Evolutionary conservation across 2,113 vertebrate species (phyloP).

Genomic region (Microcebus murinus): DNA sequence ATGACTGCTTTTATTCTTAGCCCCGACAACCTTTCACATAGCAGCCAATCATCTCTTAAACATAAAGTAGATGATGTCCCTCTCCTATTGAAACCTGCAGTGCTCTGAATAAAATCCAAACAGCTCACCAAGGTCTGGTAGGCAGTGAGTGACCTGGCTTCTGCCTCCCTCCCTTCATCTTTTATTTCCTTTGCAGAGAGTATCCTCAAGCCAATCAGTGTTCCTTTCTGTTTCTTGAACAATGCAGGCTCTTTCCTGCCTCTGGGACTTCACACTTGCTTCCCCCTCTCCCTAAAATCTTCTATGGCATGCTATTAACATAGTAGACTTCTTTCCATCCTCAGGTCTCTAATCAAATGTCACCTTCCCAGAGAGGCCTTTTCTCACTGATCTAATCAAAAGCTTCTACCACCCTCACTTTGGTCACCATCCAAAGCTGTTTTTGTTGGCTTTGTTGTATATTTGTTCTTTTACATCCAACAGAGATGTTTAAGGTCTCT

Average conservation of each 20-base stretch:
- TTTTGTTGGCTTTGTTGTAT: neutral
- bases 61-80: neutral
- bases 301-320: neutral
- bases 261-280: neutral
- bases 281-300: neutral
- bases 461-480: conserved; percentile 23
- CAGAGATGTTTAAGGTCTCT: neutral
- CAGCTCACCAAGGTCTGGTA: neutral
- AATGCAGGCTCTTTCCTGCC: neutral
- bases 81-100: neutral
- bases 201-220: neutral
- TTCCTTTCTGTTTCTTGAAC: neutral
- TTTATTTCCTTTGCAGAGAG: neutral
- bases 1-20: neutral
- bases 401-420: neutral
- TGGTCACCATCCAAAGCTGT: neutral
- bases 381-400: neutral
- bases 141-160: neutral
- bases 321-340: neutral
- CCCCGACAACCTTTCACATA: neutral
- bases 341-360: neutral
- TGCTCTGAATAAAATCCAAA: neutral
- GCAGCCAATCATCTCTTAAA: neutral
- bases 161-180: neutral
- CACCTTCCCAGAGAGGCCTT: neutral